Percentiles rank a stretch among this genome's conserved stretches.
These are phyloP conservation scores for Ammodytes dubius DNA, from an alignment of 2,113 vertebrate genomes.

Conservation along the genomic window DNA sequence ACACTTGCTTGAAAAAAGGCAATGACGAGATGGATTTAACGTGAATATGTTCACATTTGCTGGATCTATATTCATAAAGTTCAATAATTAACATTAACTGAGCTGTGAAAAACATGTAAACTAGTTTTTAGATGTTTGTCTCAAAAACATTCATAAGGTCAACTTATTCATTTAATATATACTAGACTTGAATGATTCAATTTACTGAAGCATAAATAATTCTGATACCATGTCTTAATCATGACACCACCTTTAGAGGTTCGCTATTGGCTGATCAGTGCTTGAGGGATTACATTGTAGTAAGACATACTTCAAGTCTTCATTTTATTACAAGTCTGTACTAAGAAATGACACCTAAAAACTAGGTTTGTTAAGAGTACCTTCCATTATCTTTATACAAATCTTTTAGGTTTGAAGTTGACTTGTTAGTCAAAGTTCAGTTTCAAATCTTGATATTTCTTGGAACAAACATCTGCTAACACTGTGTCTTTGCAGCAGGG, in stretches of 20 bases:
- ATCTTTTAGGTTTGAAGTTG: not conserved
- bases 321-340: not conserved
- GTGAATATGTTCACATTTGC: not conserved
- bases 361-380: not conserved
- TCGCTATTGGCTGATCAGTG: not conserved
- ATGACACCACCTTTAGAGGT: not conserved
- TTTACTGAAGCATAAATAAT: not conserved
- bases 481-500: slow-evolving; percentile 63
- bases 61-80: not conserved
- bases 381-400: not conserved
- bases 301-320: too few relatives aligned
- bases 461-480: not conserved
- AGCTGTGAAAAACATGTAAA: not conserved
- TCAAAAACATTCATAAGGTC: not conserved
- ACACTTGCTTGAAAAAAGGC: too few relatives aligned
- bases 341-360: not conserved
- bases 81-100: not conserved
- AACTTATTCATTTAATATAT: too few relatives aligned
- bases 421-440: not conserved
- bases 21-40: not conserved
- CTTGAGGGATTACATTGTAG: not conserved
- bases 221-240: not conserved
- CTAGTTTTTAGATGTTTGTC: not conserved
- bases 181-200: not conserved
- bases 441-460: not conserved